Conservation (phyloP, 2,113 vertebrate species). For the Microtus oregoni region DNA sequence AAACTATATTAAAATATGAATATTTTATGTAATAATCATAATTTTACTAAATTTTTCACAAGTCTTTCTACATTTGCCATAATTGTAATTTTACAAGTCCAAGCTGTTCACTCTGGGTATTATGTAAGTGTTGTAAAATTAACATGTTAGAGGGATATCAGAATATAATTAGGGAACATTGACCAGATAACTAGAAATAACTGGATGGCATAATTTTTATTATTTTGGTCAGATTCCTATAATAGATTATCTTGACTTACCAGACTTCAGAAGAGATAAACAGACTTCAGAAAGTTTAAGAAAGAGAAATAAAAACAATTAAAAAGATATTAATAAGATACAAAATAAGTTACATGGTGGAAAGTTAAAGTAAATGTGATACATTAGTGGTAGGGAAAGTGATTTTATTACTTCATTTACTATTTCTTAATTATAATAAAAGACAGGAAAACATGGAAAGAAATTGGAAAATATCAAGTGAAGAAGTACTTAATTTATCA, state of each 20-base stretch:
- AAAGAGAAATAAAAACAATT: conserved; percentile 21
- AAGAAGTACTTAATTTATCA: background rate
- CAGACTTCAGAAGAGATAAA: conserved; percentile 19
- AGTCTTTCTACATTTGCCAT: conserved; percentile 37
- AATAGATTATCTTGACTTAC: background rate
- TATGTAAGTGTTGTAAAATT: background rate
- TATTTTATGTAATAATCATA: background rate
- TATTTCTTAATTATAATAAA: background rate
- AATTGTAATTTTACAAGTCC: background rate
- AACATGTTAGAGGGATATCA: background rate
- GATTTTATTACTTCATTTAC: background rate
- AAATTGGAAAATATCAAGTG: conserved; percentile 1
- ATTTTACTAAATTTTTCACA: background rate
- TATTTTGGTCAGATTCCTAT: background rate
- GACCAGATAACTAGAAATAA: background rate
- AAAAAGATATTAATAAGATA: background rate
- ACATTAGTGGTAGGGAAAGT: background rate
- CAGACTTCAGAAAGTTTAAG: background rate
- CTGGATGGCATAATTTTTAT: background rate
- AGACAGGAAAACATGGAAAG: background rate
- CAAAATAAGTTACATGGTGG: background rate
- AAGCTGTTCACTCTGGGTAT: background rate
- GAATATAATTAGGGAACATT: background rate
- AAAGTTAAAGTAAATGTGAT: background rate
- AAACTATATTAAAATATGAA: conserved; percentile 10